Evolutionary conservation across 2,888 invertebrate species (phyloP), one percentile per base, ranked within the genome.

Genomic region (Unio pictorum): DNA sequence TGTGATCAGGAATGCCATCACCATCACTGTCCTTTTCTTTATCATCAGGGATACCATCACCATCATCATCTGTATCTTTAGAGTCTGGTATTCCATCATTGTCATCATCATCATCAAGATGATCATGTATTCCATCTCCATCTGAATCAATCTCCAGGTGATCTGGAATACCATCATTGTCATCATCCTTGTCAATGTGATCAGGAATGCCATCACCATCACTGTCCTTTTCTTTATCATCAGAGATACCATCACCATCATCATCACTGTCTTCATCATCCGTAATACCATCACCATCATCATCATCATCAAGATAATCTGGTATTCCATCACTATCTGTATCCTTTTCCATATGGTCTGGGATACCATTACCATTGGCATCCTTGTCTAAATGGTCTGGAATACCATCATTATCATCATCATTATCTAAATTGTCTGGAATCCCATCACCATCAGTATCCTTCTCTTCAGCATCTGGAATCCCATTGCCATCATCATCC

Each of bases 141-240:
- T 85, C 80, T 61, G 66, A 72, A 65, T 85, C 83, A 26, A 77
- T 65, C 18, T 83, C 80, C 4, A 72, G 30, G 28, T 68, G 69
- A 72, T 84, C 83, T 0, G 81, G 85, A 63, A 88, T 85, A 2
- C 87, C 86, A 66, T 88, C 84, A 58, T 80, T 80, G 68, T 86
- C 86, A 55, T 69, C 64, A 61, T 85, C 88, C 61, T 83, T 71
- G 55, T 86, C 83, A 5, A 74, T 60, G 64, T 83, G 34, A 69
- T 87, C 86, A 5, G 83, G 85, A 30, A 87, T 84, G 30, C 87
- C 87, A 69, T 87, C 84, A 3, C 81, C 82, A 76, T 88, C 85
- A 59, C 61, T 68, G 68, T 82, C 79, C 20, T 54, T 67, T n/a
- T 76, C 66, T 26, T 60, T 56, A 56, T 79, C 67, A 55, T 83